Evolutionary conservation across 2,888 invertebrate genomes (phyloP).

Genomic region (Eupsilia transversa): DNA sequence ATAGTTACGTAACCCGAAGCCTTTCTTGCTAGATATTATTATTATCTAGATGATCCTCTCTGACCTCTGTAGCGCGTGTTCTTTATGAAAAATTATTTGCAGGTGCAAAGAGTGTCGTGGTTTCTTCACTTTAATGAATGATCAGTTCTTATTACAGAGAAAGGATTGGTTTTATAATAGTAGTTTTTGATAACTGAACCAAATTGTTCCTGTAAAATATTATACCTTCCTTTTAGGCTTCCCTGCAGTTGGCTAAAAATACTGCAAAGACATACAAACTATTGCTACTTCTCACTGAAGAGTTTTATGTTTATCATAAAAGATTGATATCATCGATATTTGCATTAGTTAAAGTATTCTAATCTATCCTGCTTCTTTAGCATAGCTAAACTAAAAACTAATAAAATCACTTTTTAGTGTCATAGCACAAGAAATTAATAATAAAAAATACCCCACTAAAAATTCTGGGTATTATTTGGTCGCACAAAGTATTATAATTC

Average conservation of each 20-base stretch:
- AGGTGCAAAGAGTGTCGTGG: not conserved
- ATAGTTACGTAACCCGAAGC: conserved; percentile 43
- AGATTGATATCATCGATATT: not conserved
- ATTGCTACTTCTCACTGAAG: not conserved
- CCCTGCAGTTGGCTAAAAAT: not conserved
- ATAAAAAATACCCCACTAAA: not conserved
- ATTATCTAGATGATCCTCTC: conserved; percentile 49
- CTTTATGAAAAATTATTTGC: conserved; percentile 1
- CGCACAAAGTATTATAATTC: not conserved
- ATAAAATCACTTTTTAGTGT: not conserved
- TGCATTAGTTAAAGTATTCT: not conserved
- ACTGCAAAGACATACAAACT: not conserved
- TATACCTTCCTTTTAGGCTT: not conserved
- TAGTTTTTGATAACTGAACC: not conserved
- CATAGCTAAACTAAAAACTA: not conserved
- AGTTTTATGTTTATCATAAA: not conserved
- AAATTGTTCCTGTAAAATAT: not conserved
- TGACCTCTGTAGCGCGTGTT: conserved; percentile 26
- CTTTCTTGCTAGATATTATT: conserved; percentile 42
- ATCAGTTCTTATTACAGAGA: not conserved
- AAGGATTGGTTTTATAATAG: not conserved
- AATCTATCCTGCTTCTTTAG: not conserved
- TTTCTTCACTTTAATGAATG: not conserved
- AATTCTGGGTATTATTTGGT: not conserved
- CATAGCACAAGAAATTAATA: not conserved